Base-by-base conservation (phyloP, 2,888 invertebrate genomes). In the Nemoura dubitans region DNA sequence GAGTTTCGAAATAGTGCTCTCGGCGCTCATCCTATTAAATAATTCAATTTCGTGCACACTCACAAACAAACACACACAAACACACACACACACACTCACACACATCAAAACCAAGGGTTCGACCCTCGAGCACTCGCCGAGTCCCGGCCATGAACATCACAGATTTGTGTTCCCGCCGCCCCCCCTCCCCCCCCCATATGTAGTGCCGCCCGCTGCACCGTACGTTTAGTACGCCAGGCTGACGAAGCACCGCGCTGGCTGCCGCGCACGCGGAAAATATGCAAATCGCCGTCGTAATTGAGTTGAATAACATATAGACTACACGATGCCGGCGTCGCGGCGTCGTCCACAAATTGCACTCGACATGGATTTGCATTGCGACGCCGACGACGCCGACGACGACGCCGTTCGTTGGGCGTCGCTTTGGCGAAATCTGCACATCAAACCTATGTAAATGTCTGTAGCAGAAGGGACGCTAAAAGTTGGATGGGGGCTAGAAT, bases 381-480 rank as follows among this genome's bases (percentile, higher is more conserved):
- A 6, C 36, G 59, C 21, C 59, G 59, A 1, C 59, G 59, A 21
- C 59, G 59, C 21, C 5, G n/a, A n/a, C n/a, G n/a, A n/a, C n/a
- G n/a, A n/a, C n/a, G n/a, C n/a, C n/a, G n/a, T n/a, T n/a, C n/a
- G n/a, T n/a, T n/a, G n/a, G n/a, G n/a, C n/a, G n/a, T n/a, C n/a
- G n/a, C n/a, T n/a, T n/a, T n/a, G n/a, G n/a, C n/a, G 59, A 21
- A 59, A 59, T 59, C 59, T 59, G 59, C 59, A 59, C 59, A 59
- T 59, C 59, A 59, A 59, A 59, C 59, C 21, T 1, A 59, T 59
- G 59, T 14, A 16, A 59, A 59, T 59, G 59, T 59, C 59, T 21
- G 5, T 10, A 10, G 10, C 36, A 36, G 36, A 36, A 3, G 3
- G 5, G 36, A 6, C 36, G 36, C 36, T 10, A 10, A 3, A 36